Base-by-base conservation (phyloP, 2,797 vertebrate genomes). In the Diplodus sargus region DNA sequence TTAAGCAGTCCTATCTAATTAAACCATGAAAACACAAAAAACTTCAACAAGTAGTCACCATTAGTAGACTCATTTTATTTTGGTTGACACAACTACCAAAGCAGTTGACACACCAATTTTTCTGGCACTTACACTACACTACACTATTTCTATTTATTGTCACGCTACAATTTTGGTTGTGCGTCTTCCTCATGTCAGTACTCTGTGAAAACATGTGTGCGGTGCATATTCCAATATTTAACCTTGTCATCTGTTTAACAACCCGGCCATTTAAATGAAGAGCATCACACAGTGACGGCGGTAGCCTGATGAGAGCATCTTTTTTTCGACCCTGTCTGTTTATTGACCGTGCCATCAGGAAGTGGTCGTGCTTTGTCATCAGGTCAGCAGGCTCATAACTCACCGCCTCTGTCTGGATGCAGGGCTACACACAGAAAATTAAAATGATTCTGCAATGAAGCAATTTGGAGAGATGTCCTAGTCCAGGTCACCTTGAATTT, bases 391-490 rank as follows among this genome's bases (percentile, higher is more conserved):
- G 80, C 90, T 91, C 89, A 90, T 92, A 93, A 91, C 90, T 92
- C 89, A 87, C 69, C 4, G 62, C 63, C 79, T 86, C 71, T 66
- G 87, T 82, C 83, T 85, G 74, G 74, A 89, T 83, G 77, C 84
- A 61, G 83, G 76, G 51, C 81, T 79, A 82, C 85, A 90, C 70
- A 64, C 83, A 87, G 86, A 93, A 91, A 90, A 93, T 93, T 87
- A 90, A 94, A 92, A 93, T 84, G 71, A 90, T 94, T 94, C 88
- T 93, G 92, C 93, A 91, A 88, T 91, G 89, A 92, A 91, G 93
- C 91, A 92, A 85, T 93, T 91, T 90, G 71, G 61, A 85, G 74
- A 84, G 84, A 87, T 82, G 87, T 87, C 88, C 90, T 81, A 66
- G 82, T 57, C 60, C 34, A 61, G 93, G 93, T 94, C 91, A 93